Percentiles rank a stretch among this genome's conserved stretches.
Conservation (phyloP, 2,888 invertebrate species). For the Synanthedon tipuliformis region DNA sequence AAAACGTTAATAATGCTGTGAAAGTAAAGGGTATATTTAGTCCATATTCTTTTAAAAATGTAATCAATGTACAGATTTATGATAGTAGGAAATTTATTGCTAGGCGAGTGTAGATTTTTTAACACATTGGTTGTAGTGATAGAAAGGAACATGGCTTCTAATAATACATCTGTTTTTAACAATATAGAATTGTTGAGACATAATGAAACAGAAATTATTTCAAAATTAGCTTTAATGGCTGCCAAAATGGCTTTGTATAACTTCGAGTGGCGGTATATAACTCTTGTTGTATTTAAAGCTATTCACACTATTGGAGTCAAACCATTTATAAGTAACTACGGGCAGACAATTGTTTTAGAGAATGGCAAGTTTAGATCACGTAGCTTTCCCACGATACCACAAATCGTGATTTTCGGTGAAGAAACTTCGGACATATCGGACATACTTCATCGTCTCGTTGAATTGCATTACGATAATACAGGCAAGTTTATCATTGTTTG, state of each 20-base stretch:
- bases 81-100: background rate
- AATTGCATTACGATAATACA: conserved; percentile 24
- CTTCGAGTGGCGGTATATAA: conserved; percentile 39
- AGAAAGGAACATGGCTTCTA: background rate
- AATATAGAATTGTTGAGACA: background rate
- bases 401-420: conserved; percentile 32
- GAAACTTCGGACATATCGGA: conserved; percentile 21
- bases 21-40: background rate
- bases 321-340: conserved; percentile 27
- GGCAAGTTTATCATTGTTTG: conserved; percentile 35
- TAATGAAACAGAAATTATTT: background rate
- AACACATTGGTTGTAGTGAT: background rate
- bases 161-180: background rate
- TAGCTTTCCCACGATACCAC: conserved; percentile 10
- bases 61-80: background rate
- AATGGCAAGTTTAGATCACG: conserved; percentile 12
- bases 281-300: conserved; percentile 26
- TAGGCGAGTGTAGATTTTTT: background rate
- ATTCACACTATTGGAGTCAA: conserved; percentile 19
- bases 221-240: conserved; percentile 25
- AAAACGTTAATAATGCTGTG: background rate
- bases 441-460: conserved; percentile 21
- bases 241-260: conserved; percentile 38
- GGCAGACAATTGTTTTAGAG: conserved; percentile 23
- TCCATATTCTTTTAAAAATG: background rate